Evolutionary conservation across 1,140 invertebrate species (phyloP).

Genomic region (Pararge aegeria): DNA sequence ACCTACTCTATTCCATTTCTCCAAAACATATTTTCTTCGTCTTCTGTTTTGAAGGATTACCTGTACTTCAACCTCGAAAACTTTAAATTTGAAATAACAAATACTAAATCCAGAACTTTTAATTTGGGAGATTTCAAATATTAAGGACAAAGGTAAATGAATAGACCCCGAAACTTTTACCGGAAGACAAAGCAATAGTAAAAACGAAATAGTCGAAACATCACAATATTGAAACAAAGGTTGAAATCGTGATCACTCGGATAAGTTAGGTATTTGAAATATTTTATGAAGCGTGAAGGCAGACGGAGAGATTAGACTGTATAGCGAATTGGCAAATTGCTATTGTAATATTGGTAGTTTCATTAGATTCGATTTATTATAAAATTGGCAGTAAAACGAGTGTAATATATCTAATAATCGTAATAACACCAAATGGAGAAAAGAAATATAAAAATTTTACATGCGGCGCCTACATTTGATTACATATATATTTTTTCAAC

Average conservation of each 20-base stretch:
- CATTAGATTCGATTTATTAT: conserved; percentile 3
- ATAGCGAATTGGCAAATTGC: conserved; percentile 27
- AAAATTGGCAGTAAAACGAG: too few relatives aligned
- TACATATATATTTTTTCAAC: too few relatives aligned
- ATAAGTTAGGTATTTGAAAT: conserved; percentile 24
- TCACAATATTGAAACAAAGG: conserved; percentile 20
- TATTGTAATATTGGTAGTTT: conserved; percentile 18
- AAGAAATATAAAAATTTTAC: too few relatives aligned
- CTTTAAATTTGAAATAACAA: too few relatives aligned
- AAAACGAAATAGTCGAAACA: conserved; percentile 4
- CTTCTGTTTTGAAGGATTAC: too few relatives aligned
- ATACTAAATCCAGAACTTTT: not conserved
- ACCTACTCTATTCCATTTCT: too few relatives aligned
- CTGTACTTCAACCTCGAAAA: too few relatives aligned
- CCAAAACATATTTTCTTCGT: too few relatives aligned
- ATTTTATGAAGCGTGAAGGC: conserved; percentile 33
- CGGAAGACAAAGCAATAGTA: not conserved
- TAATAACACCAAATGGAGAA: too few relatives aligned
- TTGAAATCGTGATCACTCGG: conserved; percentile 26
- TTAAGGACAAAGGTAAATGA: not conserved
- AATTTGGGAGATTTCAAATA: not conserved
- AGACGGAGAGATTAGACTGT: conserved; percentile 20
- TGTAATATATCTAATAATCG: too few relatives aligned
- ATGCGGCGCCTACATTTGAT: too few relatives aligned
- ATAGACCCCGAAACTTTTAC: not conserved